These are phyloP conservation scores for Serilophus lunatus DNA, from an alignment of 2,113 vertebrate genomes.

Conservation along the genomic window DNA sequence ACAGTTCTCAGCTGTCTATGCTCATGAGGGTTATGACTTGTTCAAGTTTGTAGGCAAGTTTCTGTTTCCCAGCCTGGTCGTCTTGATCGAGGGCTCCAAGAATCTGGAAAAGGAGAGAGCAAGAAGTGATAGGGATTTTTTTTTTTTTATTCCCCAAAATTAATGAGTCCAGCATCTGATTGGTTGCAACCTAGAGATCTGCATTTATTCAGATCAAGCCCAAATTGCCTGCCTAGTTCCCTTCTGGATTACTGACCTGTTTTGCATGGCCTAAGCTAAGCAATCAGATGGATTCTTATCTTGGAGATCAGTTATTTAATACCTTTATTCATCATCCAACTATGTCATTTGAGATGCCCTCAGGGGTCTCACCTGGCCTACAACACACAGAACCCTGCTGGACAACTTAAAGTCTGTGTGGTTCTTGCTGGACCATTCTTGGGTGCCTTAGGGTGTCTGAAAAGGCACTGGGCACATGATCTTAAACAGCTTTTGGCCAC, in stretches of 20 bases:
- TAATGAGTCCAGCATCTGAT: neutral
- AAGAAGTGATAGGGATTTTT: neutral
- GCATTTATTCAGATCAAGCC: too few relatives aligned
- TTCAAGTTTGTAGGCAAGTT: constrained; percentile 98
- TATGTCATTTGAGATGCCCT: neutral
- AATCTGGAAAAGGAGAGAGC: constrained; percentile 78
- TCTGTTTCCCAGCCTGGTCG: constrained; percentile 94
- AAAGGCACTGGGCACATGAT: rapidly evolving
- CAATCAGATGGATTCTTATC: neutral
- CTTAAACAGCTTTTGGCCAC: neutral
- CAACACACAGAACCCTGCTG: neutral
- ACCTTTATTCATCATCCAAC: neutral
- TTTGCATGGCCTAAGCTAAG: too few relatives aligned
- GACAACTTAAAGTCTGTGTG: neutral
- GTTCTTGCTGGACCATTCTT: neutral
- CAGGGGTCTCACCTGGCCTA: neutral
- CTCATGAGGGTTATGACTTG: constrained; percentile 99
- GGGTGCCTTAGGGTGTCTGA: neutral
- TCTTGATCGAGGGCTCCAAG: constrained; percentile 92
- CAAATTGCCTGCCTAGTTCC: too few relatives aligned
- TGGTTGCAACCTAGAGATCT: too few relatives aligned
- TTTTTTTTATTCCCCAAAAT: neutral
- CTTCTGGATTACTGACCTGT: too few relatives aligned
- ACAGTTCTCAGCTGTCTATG: constrained; percentile 99
- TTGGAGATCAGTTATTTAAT: neutral